Percentiles rank a stretch among this genome's conserved stretches.
Conservation (phyloP, 2,113 vertebrate species). For the Leuciscus idus region DNA sequence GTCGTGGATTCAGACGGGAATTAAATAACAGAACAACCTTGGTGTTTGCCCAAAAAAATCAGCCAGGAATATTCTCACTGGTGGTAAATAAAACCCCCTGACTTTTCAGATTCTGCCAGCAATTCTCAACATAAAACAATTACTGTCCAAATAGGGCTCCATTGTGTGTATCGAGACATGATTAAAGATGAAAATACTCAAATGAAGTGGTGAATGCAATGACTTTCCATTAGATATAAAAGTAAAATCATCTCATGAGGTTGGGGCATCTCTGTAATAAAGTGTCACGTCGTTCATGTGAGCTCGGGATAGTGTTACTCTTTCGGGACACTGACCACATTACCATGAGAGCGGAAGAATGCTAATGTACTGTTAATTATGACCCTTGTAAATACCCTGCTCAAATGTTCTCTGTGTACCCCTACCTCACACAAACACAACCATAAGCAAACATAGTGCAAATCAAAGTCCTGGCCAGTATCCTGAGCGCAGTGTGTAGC, state of each 20-base stretch:
- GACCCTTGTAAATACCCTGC: constrained; percentile 73
- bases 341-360: constrained; percentile 61
- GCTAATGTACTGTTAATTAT: constrained; percentile 78
- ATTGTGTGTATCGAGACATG: not conserved
- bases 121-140: not conserved
- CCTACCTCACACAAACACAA: constrained; percentile 27
- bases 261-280: constrained; percentile 66
- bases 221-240: constrained; percentile 19
- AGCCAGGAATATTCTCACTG: not conserved
- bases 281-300: constrained; percentile 69
- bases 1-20: not conserved
- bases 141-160: not conserved
- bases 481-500: constrained; percentile 16
- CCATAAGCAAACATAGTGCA: constrained; percentile 44
- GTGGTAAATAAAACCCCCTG: not conserved
- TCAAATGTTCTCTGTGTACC: constrained; percentile 34
- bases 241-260: not conserved
- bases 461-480: constrained; percentile 29
- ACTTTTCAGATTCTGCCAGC: not conserved
- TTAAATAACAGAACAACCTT: not conserved
- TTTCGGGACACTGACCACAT: constrained; percentile 70
- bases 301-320: constrained; percentile 68
- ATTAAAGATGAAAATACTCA: not conserved
- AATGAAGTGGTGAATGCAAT: not conserved
- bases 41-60: not conserved